Evolutionary conservation across 2,113 vertebrate genomes (phyloP), one percentile per base, ranked within the genome.

Genomic region (Cariama cristata): DNA sequence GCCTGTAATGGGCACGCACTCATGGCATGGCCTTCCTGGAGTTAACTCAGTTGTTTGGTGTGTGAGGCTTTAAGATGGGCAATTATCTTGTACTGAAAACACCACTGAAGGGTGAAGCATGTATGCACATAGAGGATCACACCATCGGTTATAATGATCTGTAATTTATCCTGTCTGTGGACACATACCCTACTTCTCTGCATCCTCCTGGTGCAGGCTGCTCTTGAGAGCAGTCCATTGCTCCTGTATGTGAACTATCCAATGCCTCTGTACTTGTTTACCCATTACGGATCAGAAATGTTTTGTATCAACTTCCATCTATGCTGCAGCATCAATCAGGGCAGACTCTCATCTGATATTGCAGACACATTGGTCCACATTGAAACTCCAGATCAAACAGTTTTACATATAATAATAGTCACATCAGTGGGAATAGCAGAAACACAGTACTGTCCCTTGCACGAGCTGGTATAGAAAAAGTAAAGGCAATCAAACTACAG

Each of bases 111-210:
- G 42, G 14, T n/a, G 67, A 62, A 40, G 8, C 20, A 3, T 10
- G 21, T 40, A 42, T 22, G 20, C 12, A 26, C 4, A 7, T 14
- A 21, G 42, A 89, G 13, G 13, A 52, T 40, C 44, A 24, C n/a
- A 35, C 11, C 18, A 12, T 21, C 0, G 0, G 2, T 18, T 84
- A 23, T 30, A n/a, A n/a, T 16, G 49, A 32, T 20, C 26, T 73
- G 49, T 18, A 45, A 18, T 64, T 86, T 56, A 33, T 73, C 68
- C 30, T 12, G 4, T 23, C 44, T 75, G 8, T 85, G 68, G 75
- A 52, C 7, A 5, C 14, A 52, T 40, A 28, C 28, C 4, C 17
- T 30, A 20, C 17, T 86, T 68, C 47, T 58, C 72, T 77, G 40
- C 40, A 74, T 30, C 72, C 42, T 88, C 20, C 9, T 4, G 1